These are phyloP conservation scores for Netelia inedita DNA, from an alignment of 2,888 invertebrate species.

Conservation along the genomic window DNA sequence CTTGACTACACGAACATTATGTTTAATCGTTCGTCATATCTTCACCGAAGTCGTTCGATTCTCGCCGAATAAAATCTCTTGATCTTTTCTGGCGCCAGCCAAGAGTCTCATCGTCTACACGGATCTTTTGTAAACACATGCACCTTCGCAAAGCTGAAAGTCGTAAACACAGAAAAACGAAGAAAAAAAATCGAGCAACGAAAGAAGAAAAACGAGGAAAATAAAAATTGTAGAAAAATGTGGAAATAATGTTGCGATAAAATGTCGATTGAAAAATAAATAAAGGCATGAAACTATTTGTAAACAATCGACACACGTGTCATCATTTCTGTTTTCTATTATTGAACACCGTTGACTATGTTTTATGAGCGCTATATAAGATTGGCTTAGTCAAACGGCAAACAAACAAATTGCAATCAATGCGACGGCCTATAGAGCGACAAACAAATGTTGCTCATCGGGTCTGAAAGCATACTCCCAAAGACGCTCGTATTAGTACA, in stretches of 20 bases:
- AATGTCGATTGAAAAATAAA: not conserved
- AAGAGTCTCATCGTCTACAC: not conserved
- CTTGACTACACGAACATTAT: not conserved
- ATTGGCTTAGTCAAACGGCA: not conserved
- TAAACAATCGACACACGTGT: not conserved
- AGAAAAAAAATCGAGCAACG: too few species aligned
- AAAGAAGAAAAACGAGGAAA: too few species aligned
- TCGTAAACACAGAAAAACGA: too few species aligned
- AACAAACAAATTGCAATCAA: not conserved
- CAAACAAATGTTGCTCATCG: not conserved
- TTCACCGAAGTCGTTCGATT: not conserved
- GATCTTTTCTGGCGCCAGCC: not conserved
- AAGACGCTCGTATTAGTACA: not conserved
- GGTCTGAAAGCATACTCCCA: not conserved
- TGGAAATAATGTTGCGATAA: not conserved
- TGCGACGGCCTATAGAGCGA: not conserved
- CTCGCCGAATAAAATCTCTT: not conserved
- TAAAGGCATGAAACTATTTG: not conserved
- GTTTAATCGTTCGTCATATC: not conserved
- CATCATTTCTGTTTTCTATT: not conserved
- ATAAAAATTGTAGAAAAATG: too few species aligned
- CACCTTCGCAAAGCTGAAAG: not conserved
- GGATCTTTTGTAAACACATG: not conserved
- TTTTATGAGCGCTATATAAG: not conserved
- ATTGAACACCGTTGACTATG: not conserved